Evolutionary conservation across 2,797 vertebrate genomes (phyloP), one percentile per base, ranked within the genome.

Genomic region (Tarsius wallacei): DNA sequence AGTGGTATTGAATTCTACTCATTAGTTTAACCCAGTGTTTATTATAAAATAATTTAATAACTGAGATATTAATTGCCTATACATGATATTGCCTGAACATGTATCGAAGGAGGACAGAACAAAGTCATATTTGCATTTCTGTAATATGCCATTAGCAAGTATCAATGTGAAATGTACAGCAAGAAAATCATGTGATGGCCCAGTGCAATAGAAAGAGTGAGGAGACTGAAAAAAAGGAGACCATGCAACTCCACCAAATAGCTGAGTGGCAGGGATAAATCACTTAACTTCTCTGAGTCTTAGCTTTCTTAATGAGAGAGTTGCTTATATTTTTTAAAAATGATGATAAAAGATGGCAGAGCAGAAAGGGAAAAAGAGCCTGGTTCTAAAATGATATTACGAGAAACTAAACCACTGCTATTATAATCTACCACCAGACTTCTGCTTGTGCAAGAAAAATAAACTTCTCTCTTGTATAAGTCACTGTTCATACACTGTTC

Each of bases 401-500:
- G 26, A 95, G 61, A 90, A 95, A 77, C 47, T 74, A 96, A 91
- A 31, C 14, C 22, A 33, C 15, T 49, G 21, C 5, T 83, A 64
- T 70, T 88, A 83, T 24, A 89, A 70, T 31, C 73, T 82, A 78
- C 22, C 49, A 91, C n/a, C n/a, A 86, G 26, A 87, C 5, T 73
- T 89, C 66, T 80, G 28, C 47, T 81, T 87, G 59, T 71, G 22
- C 24, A 63, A 59, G 47, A 83, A 84, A 95, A 81, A 66, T 22
- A 78, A 83, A 68, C 24, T 15, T 5, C 21, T 57, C 47, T 88
- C 31, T 63, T 73, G 9, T 61, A 2, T 90, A 93, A 84, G 22
- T 87, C 59, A 93, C 33, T 63, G 10, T 90, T 92, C 64, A 91
- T 91, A n/a, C n/a, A n/a, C n/a, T n/a, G n/a, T n/a, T n/a, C n/a